Evolutionary conservation across 2,888 invertebrate species (phyloP).

Genomic region (Watsonalla binaria): DNA sequence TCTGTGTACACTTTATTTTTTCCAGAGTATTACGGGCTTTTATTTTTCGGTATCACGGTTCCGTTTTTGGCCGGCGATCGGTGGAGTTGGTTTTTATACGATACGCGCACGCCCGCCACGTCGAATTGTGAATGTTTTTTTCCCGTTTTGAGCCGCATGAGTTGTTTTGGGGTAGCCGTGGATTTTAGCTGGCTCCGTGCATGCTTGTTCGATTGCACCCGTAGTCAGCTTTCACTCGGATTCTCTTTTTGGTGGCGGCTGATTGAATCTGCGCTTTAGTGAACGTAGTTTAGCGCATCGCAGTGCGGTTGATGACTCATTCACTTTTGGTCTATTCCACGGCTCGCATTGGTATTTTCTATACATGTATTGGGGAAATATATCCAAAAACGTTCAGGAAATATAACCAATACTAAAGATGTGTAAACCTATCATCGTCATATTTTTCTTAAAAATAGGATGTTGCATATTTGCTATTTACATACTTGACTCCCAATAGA

Average conservation of each 20-base stretch:
- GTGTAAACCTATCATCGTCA: too few relatives aligned
- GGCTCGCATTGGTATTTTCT: constrained; percentile 18
- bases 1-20: constrained; percentile 64
- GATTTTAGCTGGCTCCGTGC: constrained; percentile 62
- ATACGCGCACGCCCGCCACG: constrained; percentile 56
- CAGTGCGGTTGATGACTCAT: constrained; percentile 58
- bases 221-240: constrained; percentile 51
- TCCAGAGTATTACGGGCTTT: constrained; percentile 68
- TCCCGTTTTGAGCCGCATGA: constrained; percentile 59
- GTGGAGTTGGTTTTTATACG: constrained; percentile 70
- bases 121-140: constrained; percentile 73
- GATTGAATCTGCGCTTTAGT: constrained; percentile 76
- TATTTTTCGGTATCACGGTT: constrained; percentile 78
- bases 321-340: constrained; percentile 53
- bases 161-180: constrained; percentile 74
- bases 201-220: constrained; percentile 70
- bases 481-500: too few relatives aligned
- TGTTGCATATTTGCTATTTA: too few relatives aligned
- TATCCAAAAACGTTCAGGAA: too few relatives aligned
- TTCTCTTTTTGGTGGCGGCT: constrained; percentile 57
- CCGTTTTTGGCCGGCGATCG: constrained; percentile 75
- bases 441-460: too few relatives aligned
- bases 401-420: too few relatives aligned
- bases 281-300: constrained; percentile 69
- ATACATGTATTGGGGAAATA: too few relatives aligned